Evolutionary conservation across 1,140 invertebrate genomes (phyloP).

Genomic region (Dryas iulia): DNA sequence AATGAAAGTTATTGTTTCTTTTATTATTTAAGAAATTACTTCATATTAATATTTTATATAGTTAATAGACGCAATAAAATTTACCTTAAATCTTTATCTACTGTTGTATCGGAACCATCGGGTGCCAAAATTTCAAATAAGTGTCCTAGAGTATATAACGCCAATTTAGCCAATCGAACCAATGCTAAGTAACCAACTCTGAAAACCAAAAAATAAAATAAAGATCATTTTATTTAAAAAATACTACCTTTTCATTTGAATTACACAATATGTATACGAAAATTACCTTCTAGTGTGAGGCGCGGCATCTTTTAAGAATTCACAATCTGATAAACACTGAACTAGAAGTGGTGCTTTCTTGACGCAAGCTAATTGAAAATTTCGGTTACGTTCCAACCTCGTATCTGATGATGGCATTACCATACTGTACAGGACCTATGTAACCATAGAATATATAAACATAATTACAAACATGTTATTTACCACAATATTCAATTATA

Average conservation of each 20-base stretch:
- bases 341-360: conserved; percentile 82
- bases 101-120: conserved; percentile 65
- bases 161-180: conserved; percentile 93
- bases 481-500: background rate
- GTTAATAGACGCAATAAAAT: background rate
- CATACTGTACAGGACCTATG: conserved; percentile 92
- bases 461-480: background rate
- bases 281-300: conserved; percentile 71
- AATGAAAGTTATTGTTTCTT: background rate
- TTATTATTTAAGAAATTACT: background rate
- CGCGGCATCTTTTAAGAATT: conserved; percentile 70
- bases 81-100: conserved; percentile 68
- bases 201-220: conserved; percentile 41
- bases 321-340: conserved; percentile 67
- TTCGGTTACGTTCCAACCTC: conserved; percentile 89
- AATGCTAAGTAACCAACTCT: conserved; percentile 92
- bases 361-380: conserved; percentile 94
- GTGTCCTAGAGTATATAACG: conserved; percentile 92
- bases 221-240: too few relatives aligned
- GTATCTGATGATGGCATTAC: conserved; percentile 95
- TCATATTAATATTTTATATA: background rate
- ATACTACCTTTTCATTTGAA: background rate
- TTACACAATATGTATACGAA: background rate
- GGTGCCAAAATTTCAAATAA: conserved; percentile 85
- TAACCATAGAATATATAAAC: background rate